Conservation (phyloP, 1,140 invertebrate species). For the Apis cerana region DNA sequence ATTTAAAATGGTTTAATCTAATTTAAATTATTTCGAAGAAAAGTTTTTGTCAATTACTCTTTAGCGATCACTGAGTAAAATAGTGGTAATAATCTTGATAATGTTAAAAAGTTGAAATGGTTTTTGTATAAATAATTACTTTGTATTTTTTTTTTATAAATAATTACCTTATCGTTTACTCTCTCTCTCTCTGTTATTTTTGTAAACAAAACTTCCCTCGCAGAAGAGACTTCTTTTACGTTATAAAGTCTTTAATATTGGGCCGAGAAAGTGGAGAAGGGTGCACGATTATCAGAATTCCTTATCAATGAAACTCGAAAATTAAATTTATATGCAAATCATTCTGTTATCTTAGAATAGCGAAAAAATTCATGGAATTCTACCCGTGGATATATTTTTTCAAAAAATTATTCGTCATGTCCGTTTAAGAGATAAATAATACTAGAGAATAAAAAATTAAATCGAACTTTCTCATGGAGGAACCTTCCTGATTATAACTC, state of each 20-base stretch:
- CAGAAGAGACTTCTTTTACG: not conserved
- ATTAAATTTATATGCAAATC: slow-evolving; percentile 22
- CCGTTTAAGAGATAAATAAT: not conserved
- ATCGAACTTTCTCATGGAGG: not conserved
- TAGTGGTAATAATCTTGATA: too few species aligned
- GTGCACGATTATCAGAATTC: not conserved
- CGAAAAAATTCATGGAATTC: slow-evolving; percentile 2
- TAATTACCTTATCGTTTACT: not conserved
- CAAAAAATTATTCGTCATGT: not conserved
- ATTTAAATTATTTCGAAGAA: too few species aligned
- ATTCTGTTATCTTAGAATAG: not conserved
- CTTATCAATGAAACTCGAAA: slow-evolving; percentile 8
- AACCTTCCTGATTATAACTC: not conserved
- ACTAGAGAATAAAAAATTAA: not conserved
- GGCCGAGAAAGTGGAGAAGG: not conserved
- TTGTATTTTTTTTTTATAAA: too few species aligned
- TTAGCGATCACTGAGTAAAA: too few species aligned
- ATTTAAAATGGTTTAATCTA: too few species aligned
- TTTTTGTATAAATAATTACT: too few species aligned
- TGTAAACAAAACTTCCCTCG: not conserved
- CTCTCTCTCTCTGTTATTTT: not conserved
- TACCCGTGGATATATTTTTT: not conserved
- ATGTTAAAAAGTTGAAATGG: too few species aligned
- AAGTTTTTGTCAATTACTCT: too few species aligned
- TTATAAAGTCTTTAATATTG: not conserved